phyloP scores from a whole-genome alignment of 2,113 vertebrate genomes.

The Alethe diademata region DNA sequence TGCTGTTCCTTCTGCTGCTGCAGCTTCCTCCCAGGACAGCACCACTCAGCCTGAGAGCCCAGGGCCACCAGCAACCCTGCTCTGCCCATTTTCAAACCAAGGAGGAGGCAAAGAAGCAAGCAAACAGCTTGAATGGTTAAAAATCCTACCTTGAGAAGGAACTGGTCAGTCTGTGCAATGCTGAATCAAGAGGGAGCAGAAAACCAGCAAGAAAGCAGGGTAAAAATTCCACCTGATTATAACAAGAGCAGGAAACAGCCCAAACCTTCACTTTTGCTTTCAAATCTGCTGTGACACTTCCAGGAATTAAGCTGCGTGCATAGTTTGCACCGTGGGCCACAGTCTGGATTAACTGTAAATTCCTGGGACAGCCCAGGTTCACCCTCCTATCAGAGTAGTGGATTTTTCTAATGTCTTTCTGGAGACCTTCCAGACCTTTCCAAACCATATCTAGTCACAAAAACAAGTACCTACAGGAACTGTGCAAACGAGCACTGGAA shows the following conservation, averaged over 20 bases:
- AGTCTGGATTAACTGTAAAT: neutral
- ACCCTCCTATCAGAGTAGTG: neutral
- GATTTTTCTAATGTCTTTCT: neutral
- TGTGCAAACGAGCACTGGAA: neutral
- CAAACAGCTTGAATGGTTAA: neutral
- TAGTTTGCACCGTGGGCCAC: neutral
- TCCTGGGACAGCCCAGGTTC: neutral
- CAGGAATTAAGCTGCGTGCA: neutral
- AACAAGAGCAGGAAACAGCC: neutral
- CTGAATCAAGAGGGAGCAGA: neutral
- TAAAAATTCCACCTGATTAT: neutral
- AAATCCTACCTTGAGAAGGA: neutral
- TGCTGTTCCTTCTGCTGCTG: neutral
- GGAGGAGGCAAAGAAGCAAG: neutral
- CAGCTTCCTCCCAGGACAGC: neutral
- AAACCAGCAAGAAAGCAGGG: neutral
- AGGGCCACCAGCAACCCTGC: neutral
- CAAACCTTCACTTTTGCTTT: slow-evolving; percentile 27
- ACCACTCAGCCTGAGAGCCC: neutral
- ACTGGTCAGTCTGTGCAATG: accelerated
- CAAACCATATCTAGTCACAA: neutral
- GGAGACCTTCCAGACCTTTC: neutral
- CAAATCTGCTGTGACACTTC: neutral
- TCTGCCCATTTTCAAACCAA: neutral
- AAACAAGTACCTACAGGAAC: neutral